Base-by-base conservation (phyloP, 1,140 invertebrate species). In the Drosophila nasuta region DNA sequence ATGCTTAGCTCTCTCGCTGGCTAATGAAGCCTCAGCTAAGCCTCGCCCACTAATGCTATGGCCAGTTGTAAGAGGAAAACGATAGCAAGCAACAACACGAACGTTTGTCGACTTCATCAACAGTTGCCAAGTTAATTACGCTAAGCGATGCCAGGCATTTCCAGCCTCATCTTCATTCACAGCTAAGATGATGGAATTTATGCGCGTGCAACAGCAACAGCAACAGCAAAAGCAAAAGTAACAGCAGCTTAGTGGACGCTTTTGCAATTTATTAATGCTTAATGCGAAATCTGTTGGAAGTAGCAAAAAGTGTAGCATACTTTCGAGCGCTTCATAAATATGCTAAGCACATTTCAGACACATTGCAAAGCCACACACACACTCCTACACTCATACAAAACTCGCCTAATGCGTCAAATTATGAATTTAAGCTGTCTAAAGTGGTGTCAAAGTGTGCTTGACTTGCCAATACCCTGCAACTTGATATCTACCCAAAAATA, bases 61-160 rank as follows among this genome's bases (percentile, higher is more conserved):
- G 38, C 54, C 52, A 59, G 64, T 28, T 8, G 35, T 8, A 49
- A 5, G 35, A 63, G 30, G 48, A 43, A 63, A 41, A 28, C 35
- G 60, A 10, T 43, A 28, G 62, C 62, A 0, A 25, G 20, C 20
- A 25, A 25, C 20, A 25, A 25, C 20, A 4, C 0, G 20, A 52
- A 54, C 62, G 33, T 65, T 33, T 66, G 30, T 25, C 15, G 73
- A 76, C 79, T 82, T 82, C 79, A 86, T 81, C 82, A 87, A 72
- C 83, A 83, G 83, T 88, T 88, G 73, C 70, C 83, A 88, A 88
- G 83, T 83, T 87, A 83, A 87, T 87, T 88, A 88, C 77, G 77
- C 79, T 82, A 80, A 87, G 76, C 85, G 82, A 75, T 57, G 65
- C 72, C 41, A 82, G 79, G 66, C 75, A 76, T 82, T 86, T 69